phyloP scores from a whole-genome alignment of 2,888 invertebrate genomes.

The Gibbula magus region DNA sequence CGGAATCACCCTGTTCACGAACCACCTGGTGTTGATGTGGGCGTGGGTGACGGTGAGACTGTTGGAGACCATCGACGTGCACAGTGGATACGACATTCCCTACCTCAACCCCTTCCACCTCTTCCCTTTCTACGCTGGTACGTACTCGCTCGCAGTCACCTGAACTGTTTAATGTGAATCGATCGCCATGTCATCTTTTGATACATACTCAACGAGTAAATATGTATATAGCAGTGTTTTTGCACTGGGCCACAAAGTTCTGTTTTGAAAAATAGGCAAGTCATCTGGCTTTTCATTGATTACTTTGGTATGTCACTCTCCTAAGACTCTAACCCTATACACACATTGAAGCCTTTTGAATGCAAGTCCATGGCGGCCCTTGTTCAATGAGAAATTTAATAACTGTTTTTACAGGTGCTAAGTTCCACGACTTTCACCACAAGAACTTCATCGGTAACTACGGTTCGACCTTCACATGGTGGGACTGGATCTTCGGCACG shows the following conservation, averaged over 20 bases:
- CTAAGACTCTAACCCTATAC: too few species aligned
- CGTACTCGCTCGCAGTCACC: conserved; percentile 11
- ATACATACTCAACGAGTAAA: too few species aligned
- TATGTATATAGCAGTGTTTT: background rate
- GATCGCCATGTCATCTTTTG: too few species aligned
- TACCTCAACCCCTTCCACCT: conserved; percentile 67
- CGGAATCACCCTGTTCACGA: conserved; percentile 63
- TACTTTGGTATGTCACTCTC: too few species aligned
- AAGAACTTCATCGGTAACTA: conserved; percentile 70
- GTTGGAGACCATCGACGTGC: conserved; percentile 70
- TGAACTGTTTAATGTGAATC: background rate
- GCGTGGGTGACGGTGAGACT: conserved; percentile 64
- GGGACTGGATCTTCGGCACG: conserved; percentile 69
- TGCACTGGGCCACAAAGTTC: too few species aligned
- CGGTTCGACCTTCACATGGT: conserved; percentile 68
- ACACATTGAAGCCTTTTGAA: too few species aligned
- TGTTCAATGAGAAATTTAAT: background rate
- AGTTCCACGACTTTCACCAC: conserved; percentile 71
- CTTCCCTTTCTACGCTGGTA: conserved; percentile 69
- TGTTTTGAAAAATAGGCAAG: too few species aligned
- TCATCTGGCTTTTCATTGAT: too few species aligned
- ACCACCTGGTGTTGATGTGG: conserved; percentile 67
- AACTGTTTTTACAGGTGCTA: conserved; percentile 54
- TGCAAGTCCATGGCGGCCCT: too few species aligned
- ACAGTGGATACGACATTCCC: conserved; percentile 69